Evolutionary conservation across 2,113 vertebrate genomes (phyloP).

Genomic region (Chelonoidis abingdonii): DNA sequence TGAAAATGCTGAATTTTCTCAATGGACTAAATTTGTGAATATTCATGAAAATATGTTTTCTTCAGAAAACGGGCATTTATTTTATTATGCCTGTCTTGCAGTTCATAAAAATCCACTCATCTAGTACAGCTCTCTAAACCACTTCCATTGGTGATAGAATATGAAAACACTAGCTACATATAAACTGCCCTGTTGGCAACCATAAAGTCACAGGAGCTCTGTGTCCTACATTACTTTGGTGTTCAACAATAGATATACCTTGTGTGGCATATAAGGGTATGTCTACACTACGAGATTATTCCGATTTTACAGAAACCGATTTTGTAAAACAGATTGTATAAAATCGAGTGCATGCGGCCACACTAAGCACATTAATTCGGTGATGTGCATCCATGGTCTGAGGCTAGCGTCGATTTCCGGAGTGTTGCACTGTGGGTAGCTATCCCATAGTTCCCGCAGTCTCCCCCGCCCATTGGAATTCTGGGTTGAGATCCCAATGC

Average conservation of each 20-base stretch:
- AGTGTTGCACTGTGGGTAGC: no score
- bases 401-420: no score
- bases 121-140: background rate
- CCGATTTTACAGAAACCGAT: no score
- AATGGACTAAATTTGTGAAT: background rate
- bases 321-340: no score
- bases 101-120: background rate
- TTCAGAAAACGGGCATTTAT: background rate
- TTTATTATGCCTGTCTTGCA: background rate
- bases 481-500: no score
- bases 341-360: no score
- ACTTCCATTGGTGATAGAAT: background rate
- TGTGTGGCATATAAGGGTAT: background rate
- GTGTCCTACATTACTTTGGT: background rate
- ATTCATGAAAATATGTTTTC: background rate
- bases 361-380: no score
- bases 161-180: background rate
- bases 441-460: no score
- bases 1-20: background rate
- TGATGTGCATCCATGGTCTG: no score
- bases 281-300: no score
- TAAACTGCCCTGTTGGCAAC: background rate
- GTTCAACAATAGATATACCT: rapidly evolving
- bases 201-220: background rate
- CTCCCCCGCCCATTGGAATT: no score